Evolutionary conservation across 2,888 invertebrate species (phyloP).

Genomic region (Orchesellides sinensis): DNA sequence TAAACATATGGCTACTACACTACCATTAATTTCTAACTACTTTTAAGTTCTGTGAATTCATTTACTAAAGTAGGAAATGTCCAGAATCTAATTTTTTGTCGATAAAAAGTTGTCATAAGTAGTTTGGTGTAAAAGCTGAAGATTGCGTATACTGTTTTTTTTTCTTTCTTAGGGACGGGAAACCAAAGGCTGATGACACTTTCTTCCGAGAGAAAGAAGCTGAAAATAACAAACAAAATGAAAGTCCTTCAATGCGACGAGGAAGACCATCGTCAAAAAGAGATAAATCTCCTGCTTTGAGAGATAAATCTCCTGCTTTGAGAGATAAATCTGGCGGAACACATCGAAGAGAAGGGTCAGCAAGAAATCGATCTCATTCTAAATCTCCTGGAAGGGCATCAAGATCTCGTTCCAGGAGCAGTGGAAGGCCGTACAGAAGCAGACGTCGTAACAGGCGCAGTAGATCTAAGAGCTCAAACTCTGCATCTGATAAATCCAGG

Average conservation of each 20-base stretch:
- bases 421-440: constrained; percentile 30
- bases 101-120: no score
- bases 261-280: constrained; percentile 12
- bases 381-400: constrained; percentile 45
- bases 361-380: constrained; percentile 52
- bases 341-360: constrained; percentile 21
- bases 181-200: constrained; percentile 62
- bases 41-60: no score
- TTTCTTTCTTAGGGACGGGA: constrained; percentile 47
- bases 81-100: no score
- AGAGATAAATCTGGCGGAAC: constrained; percentile 39
- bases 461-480: constrained; percentile 50
- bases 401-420: constrained; percentile 35
- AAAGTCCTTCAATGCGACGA: constrained; percentile 36
- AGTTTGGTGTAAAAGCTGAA: no score
- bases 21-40: no score
- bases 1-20: no score
- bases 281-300: constrained; percentile 39
- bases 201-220: constrained; percentile 54
- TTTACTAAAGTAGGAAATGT: no score
- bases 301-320: constrained; percentile 30
- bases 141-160: no score
- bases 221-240: constrained; percentile 39
- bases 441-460: constrained; percentile 45
- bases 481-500: constrained; percentile 50